Percentiles rank a stretch among this genome's conserved stretches.
phyloP scores from a whole-genome alignment of 2,113 vertebrate genomes.

The Myocastor coypus region DNA sequence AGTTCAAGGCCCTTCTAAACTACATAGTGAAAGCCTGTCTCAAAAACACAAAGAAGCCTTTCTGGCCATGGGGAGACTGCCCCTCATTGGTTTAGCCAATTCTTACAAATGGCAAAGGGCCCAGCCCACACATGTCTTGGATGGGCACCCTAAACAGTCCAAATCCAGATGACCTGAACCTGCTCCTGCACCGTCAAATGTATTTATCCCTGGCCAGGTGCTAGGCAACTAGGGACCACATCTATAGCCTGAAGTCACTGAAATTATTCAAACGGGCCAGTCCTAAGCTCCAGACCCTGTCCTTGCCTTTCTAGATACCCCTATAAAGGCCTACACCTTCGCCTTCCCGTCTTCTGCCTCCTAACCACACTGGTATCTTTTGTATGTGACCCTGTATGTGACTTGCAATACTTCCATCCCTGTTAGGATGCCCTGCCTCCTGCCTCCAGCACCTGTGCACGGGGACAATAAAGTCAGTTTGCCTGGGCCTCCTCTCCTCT shows the following conservation, averaged over 20 bases:
- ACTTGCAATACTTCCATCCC: too few relatives aligned
- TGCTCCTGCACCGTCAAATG: not conserved
- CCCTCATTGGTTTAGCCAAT: not conserved
- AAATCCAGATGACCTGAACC: not conserved
- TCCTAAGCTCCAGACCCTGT: too few relatives aligned
- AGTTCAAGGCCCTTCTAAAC: not conserved
- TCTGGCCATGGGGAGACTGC: not conserved
- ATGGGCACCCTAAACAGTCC: not conserved
- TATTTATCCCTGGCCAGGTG: not conserved
- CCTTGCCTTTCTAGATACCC: not conserved
- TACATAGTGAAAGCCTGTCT: not conserved
- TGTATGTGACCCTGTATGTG: too few relatives aligned
- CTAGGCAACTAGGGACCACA: not conserved
- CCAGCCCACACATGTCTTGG: not conserved
- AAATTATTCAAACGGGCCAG: not conserved
- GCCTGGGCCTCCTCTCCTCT: not conserved
- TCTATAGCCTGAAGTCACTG: not conserved
- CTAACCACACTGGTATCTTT: not conserved
- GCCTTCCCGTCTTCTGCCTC: not conserved
- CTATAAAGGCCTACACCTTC: not conserved
- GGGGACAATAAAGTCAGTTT: not conserved
- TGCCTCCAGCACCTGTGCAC: not conserved
- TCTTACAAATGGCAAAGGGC: not conserved
- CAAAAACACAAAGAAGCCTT: not conserved
- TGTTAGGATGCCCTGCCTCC: not conserved